Base-by-base conservation (phyloP, 2,113 vertebrate species). In the Elachura formosa region DNA sequence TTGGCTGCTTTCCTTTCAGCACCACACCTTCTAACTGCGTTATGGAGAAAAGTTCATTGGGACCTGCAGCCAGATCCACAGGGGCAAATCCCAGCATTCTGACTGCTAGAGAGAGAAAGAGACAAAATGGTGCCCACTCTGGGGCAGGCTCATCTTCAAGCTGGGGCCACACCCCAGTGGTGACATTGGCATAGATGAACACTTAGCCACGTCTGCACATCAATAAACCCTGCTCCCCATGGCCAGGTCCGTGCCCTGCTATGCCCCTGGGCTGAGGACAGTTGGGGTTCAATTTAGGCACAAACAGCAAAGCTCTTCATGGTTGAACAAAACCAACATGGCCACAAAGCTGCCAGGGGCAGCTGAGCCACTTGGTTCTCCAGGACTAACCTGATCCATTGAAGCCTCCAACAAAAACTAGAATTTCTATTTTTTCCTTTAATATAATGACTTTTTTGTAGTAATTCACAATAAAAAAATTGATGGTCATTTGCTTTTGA, bases 111-210 rank as follows among this genome's bases (percentile, higher is more conserved):
- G 3, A 54, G 4, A 22, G 5, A 34, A 31, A 22, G 4, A 59
- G 6, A 2, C 7, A 59, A 51, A 43, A n/a, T 3, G 7, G 15
- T 1, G 0, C 4, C 7, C 0, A 0, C 9, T 3, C 1, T 3
- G 0, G 3, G 26, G 2, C 3, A 9, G 26, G 33, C 9, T 33
- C 7, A 1, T 21, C 11, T 21, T 5, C 28, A 5, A 6, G 15
- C 20, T 1, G 12, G 21, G 21, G 34, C 41, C 51, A 17, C 9
- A 2, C 31, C 34, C 11, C 25, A 9, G 24, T 2, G 10, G 5
- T 13, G 34, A n/a, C 0, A 0, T 6, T 12, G 19, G 3, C 0
- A 5, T 8, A 8, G 4, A 0, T 2, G 2, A 1, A 0, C 6
- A 1, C 2, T 1, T 29, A 5, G 43, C 43, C 61, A 31, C 4